phyloP scores from a whole-genome alignment of 2,888 invertebrate genomes.

The Nemotelus pantherinus region DNA sequence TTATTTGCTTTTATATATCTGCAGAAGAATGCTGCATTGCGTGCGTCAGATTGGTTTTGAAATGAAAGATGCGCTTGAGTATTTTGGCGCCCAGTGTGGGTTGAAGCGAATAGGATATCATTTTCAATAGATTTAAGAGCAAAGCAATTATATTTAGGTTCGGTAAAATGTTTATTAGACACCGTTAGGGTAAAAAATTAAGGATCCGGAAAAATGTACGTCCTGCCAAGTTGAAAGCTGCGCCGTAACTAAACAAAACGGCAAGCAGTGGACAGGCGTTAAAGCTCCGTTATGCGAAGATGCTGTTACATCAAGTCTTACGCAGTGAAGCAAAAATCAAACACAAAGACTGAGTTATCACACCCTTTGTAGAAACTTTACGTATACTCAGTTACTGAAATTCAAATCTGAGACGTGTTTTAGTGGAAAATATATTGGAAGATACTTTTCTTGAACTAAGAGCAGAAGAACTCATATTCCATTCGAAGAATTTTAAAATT shows the following conservation, averaged over 20 bases:
- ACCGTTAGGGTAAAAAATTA: background rate
- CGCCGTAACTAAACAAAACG: conserved; percentile 48
- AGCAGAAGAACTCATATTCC: too few relatives aligned
- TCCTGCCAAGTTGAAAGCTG: conserved; percentile 48
- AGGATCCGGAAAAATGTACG: background rate
- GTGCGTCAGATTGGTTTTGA: conserved; percentile 48
- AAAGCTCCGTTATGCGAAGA: conserved; percentile 34
- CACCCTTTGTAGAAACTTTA: conserved; percentile 30
- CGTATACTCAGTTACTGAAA: background rate
- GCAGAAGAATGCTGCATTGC: conserved; percentile 55
- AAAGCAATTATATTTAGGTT: too few relatives aligned
- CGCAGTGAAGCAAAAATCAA: conserved; percentile 24
- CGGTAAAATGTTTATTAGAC: too few relatives aligned
- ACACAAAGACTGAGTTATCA: conserved; percentile 16
- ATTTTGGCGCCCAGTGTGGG: background rate
- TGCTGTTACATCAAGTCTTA: conserved; percentile 18
- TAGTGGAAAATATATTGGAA: too few relatives aligned
- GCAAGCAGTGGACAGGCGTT: conserved; percentile 38
- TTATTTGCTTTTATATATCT: conserved; percentile 49
- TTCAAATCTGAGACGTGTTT: background rate
- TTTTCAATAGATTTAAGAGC: background rate
- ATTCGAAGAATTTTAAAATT: too few relatives aligned
- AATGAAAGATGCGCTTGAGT: background rate
- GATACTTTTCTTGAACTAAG: too few relatives aligned
- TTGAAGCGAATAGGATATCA: too few relatives aligned